Base-by-base conservation (phyloP, 1,140 invertebrate species). In the Macrocentrus cingulum region DNA sequence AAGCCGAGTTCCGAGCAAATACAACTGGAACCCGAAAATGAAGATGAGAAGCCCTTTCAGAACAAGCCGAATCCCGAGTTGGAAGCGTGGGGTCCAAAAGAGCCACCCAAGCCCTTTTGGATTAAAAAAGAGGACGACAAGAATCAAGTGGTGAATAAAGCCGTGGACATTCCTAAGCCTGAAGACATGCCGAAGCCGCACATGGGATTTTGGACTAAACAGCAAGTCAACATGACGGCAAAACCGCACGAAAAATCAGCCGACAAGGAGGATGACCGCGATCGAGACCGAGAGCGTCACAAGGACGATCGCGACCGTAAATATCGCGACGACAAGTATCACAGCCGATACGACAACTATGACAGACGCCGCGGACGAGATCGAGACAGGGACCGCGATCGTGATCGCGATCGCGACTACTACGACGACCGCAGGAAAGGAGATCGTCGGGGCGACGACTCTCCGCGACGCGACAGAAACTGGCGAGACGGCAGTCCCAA, bases 161-260 rank as follows among this genome's bases (percentile, higher is more conserved):
- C 0, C 59, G 37, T 19, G 66, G 74, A 75, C 13, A 2, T 73
- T 20, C 68, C 71, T 0, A 79, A 79, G 54, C 69, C 69, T 0
- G 77, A 80, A n/a, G 78, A 80, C 20, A 76, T 80, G 67, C 78
- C 78, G 1, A 80, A 80, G 32, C 78, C 78, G 0, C 78, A 80
- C 16, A 79, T 80, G 78, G 78, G 78, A 25, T 80, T 80, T 13
- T 80, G 78, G 78, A 80, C 78, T 2, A 80, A 80, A 9, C 76
- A 80, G 13, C 78, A 80, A 54, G 75, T 80, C 0, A 77, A 79
- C 9, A 79, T 80, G 76, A 58, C 72, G 0, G 66, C 68, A 0
- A 80, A 80, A 50, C 67, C 74, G 1, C 60, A 68, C 2, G 68
- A 67, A 1, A 29, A 68, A 66, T 15, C 61, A 34, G 6, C 41